These are phyloP conservation scores for Mimas tiliae DNA, from an alignment of 2,888 invertebrate species.

Conservation along the genomic window DNA sequence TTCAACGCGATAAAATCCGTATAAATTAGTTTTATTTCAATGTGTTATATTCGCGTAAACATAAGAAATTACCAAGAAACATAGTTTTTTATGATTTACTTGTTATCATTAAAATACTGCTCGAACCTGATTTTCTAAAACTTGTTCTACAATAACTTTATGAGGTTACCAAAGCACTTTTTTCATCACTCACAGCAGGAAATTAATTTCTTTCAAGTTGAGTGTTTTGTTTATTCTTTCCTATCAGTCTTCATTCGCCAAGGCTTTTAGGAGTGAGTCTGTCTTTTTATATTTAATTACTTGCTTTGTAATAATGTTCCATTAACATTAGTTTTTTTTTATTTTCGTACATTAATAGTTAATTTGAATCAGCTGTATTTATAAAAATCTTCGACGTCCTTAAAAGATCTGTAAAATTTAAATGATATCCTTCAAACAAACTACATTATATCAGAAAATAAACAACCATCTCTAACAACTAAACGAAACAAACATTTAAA, in stretches of 20 bases:
- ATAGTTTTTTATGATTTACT: too few species aligned
- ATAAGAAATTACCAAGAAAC: too few species aligned
- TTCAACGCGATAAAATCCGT: too few species aligned
- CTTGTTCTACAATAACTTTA: not conserved
- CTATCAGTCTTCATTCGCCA: constrained; percentile 5
- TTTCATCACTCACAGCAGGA: not conserved
- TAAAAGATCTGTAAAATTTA: too few species aligned
- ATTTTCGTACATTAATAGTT: constrained; percentile 18
- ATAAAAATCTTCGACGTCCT: not conserved
- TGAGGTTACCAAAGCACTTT: not conserved
- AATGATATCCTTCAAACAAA: too few species aligned
- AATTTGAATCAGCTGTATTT: not conserved
- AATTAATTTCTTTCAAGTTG: constrained; percentile 20
- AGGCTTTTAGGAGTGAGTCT: constrained; percentile 1
- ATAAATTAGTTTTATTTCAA: too few species aligned
- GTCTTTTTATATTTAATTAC: constrained; percentile 18
- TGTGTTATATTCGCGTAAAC: too few species aligned
- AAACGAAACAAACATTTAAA: too few species aligned
- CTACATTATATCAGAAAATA: too few species aligned
- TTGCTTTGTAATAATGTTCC: constrained; percentile 29
- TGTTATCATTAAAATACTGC: too few species aligned
- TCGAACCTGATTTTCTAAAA: not conserved
- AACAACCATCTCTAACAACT: too few species aligned
- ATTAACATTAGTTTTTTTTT: constrained; percentile 29
- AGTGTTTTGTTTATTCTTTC: constrained; percentile 13